Evolutionary conservation across 2,888 invertebrate genomes (phyloP).

Genomic region (Parnassius smintheus): DNA sequence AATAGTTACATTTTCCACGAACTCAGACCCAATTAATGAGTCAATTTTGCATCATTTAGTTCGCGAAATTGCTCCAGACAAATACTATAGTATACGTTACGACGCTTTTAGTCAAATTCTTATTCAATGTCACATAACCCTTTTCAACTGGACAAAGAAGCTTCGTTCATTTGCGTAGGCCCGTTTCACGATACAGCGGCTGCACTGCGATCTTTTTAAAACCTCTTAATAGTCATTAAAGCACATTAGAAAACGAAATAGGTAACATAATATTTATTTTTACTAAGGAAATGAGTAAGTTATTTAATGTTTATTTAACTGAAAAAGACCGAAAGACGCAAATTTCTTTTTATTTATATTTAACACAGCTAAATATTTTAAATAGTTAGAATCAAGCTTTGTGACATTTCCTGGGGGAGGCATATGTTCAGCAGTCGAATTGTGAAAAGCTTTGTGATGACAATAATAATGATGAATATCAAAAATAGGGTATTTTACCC

Average conservation of each 20-base stretch:
- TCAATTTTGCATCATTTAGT: constrained; percentile 14
- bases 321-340: too few species aligned
- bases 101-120: constrained; percentile 35
- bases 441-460: too few species aligned
- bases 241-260: neutral
- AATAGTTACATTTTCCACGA: constrained; percentile 12
- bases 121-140: constrained; percentile 36
- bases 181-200: constrained; percentile 22
- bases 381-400: too few species aligned
- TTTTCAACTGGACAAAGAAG: constrained; percentile 37
- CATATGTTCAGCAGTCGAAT: too few species aligned
- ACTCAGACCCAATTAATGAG: constrained; percentile 8
- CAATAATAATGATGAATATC: too few species aligned
- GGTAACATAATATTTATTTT: neutral
- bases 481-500: too few species aligned
- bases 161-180: constrained; percentile 29
- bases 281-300: neutral
- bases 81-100: constrained; percentile 30
- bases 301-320: too few species aligned
- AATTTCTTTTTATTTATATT: too few species aligned
- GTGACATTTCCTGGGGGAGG: too few species aligned
- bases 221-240: neutral
- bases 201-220: constrained; percentile 7
- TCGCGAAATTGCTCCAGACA: constrained; percentile 4
- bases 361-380: neutral